phyloP scores from a whole-genome alignment of 2,888 invertebrate species.

The Ectemnius cavifrons region DNA sequence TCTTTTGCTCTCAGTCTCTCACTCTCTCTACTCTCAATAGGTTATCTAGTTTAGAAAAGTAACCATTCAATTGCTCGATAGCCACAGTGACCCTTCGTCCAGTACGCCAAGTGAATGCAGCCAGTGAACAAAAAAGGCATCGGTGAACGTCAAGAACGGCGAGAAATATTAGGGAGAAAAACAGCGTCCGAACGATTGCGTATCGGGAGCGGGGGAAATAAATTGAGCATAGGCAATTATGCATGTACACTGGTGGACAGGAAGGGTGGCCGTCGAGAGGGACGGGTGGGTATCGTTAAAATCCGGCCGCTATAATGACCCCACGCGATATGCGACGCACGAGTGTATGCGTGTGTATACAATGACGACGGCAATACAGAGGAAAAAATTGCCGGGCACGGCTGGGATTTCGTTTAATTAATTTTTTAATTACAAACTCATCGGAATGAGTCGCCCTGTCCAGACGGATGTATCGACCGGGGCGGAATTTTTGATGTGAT shows the following conservation, averaged over 20 bases:
- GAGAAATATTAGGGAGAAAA: constrained; percentile 39
- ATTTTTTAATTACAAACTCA: constrained; percentile 69
- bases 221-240: constrained; percentile 63
- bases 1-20: neutral
- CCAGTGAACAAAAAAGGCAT: too few relatives aligned
- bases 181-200: constrained; percentile 26
- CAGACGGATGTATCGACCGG: constrained; percentile 47
- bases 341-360: constrained; percentile 45
- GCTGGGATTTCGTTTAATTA: constrained; percentile 67
- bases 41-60: too few relatives aligned
- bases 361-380: constrained; percentile 52
- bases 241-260: constrained; percentile 46
- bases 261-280: constrained; percentile 3
- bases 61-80: too few relatives aligned
- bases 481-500: constrained; percentile 54
- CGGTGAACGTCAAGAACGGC: too few relatives aligned
- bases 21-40: neutral
- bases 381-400: constrained; percentile 60
- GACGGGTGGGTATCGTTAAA: constrained; percentile 54
- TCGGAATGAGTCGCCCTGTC: constrained; percentile 55
- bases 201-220: constrained; percentile 39
- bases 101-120: too few relatives aligned
- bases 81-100: too few relatives aligned
- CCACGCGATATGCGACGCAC: constrained; percentile 40
- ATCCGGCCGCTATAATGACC: constrained; percentile 61